A percentile compares a stretch with the other conserved stretches of the same genome.
These are phyloP conservation scores for Troglohyphantes excavatus DNA, from an alignment of 2,888 invertebrate species.

Conservation along the genomic window DNA sequence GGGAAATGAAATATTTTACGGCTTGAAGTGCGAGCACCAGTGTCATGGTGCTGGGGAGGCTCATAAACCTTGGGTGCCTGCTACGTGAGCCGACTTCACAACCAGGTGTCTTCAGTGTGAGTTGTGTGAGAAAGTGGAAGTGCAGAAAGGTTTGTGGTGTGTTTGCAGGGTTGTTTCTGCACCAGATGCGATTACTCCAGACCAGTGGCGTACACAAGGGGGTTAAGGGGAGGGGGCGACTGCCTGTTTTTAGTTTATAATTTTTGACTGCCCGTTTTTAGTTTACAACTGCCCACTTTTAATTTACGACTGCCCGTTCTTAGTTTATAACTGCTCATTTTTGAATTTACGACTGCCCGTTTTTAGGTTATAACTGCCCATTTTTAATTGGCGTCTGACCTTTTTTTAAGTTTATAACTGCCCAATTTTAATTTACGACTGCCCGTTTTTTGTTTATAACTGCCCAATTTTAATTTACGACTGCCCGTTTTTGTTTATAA, in stretches of 20 bases:
- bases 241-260: background rate
- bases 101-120: background rate
- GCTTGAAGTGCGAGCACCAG: background rate
- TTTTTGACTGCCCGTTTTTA: no score
- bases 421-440: no score
- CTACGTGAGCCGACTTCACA: constrained; percentile 26
- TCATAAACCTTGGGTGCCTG: constrained; percentile 31
- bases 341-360: no score
- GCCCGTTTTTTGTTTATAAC: no score
- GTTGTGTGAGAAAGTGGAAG: constrained; percentile 28
- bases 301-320: background rate
- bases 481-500: no score
- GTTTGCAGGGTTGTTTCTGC: background rate
- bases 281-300: background rate
- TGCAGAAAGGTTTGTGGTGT: background rate
- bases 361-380: no score
- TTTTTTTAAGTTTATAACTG: no score
- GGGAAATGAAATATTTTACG: constrained; percentile 29
- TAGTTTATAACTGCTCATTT: no score
- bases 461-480: no score
- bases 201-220: background rate
- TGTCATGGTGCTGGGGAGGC: background rate
- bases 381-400: no score
- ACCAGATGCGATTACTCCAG: no score
- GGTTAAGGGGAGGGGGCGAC: background rate